Evolutionary conservation across 2,113 vertebrate genomes (phyloP).

Genomic region (Ptilorrhoa leucosticta): DNA sequence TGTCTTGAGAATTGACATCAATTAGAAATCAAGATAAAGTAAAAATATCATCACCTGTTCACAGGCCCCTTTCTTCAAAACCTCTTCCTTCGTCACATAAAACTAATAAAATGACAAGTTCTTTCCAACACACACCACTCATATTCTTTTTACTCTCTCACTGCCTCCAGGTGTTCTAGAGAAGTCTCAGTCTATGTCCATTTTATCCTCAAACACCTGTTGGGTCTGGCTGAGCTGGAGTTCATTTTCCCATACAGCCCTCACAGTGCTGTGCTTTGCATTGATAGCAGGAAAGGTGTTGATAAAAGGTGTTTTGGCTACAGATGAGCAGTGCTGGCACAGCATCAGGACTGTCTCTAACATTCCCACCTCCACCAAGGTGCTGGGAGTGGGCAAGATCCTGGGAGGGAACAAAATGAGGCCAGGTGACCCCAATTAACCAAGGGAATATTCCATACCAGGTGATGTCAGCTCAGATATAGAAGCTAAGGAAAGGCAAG

Average conservation of each 20-base stretch:
- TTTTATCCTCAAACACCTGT: neutral
- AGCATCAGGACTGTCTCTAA: neutral
- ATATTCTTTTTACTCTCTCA: neutral
- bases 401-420: accelerated
- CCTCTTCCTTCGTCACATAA: neutral
- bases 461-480: neutral
- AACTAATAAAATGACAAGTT: neutral
- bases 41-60: neutral
- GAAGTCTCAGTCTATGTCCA: neutral
- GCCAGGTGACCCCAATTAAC: neutral
- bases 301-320: neutral
- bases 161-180: neutral
- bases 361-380: neutral
- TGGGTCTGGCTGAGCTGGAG: neutral
- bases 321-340: neutral
- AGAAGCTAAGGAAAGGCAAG: neutral
- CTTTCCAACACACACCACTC: neutral
- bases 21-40: neutral
- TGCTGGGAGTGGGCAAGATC: neutral
- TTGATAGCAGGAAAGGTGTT: neutral
- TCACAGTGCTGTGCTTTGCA: neutral
- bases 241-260: too few species aligned
- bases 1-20: neutral
- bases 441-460: neutral
- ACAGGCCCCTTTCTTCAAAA: neutral